Conservation (phyloP, 2,888 invertebrate species). For the Habroteleia sp. region DNA sequence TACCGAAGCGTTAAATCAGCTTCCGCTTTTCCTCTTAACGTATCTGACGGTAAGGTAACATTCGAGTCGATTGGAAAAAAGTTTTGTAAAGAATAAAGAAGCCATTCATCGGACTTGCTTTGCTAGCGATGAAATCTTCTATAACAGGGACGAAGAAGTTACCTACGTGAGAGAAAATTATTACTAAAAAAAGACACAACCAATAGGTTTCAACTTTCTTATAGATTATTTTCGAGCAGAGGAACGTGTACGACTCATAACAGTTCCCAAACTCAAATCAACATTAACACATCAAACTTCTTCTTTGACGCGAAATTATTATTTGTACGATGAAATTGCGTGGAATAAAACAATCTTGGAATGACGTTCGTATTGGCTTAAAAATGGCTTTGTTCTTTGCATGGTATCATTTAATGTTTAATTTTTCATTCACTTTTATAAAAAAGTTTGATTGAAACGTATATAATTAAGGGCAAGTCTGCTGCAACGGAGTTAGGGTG, state of each 20-base stretch:
- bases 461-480: no score
- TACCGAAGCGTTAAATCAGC: slow-evolving; percentile 53
- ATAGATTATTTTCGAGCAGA: slow-evolving; percentile 29
- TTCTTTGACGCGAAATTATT: no score
- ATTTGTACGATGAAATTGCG: no score
- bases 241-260: slow-evolving; percentile 31
- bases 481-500: no score
- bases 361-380: no score
- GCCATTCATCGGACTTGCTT: slow-evolving; percentile 52
- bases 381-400: no score
- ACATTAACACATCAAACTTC: no score
- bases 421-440: no score
- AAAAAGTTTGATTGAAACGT: no score
- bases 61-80: slow-evolving; percentile 51
- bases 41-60: slow-evolving; percentile 40
- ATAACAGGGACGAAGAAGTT: slow-evolving; percentile 41
- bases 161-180: slow-evolving; percentile 50
- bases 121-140: slow-evolving; percentile 36
- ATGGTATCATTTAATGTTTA: no score
- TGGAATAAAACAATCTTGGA: no score
- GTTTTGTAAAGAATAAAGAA: slow-evolving; percentile 58
- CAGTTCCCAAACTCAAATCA: no score
- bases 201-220: slow-evolving; percentile 35
- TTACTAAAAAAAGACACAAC: slow-evolving; percentile 23
- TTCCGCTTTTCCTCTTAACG: slow-evolving; percentile 45